These are phyloP conservation scores for Darevskia mixta DNA, from an alignment of 2,797 vertebrate species.

Conservation along the genomic window DNA sequence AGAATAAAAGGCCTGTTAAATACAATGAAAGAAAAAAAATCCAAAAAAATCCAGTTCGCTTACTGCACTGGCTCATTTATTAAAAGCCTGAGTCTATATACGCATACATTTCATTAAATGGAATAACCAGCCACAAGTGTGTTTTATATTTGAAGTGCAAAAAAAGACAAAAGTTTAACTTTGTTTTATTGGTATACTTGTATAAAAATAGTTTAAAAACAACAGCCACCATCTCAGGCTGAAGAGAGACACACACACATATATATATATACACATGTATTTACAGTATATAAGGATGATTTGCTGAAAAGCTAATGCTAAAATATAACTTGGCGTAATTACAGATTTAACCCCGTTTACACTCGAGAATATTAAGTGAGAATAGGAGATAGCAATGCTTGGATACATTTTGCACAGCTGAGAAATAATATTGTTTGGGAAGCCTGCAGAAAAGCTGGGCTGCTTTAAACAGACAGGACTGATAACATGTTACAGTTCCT, in stretches of 20 bases:
- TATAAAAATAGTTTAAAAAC: constrained; percentile 16
- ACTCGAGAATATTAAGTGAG: not conserved
- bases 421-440: not conserved
- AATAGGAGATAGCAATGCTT: not conserved
- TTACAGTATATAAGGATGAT: not conserved
- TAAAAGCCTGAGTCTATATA: constrained; percentile 42
- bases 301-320: constrained; percentile 11
- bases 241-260: not conserved
- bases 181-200: not conserved
- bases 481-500: not conserved
- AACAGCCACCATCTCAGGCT: constrained; percentile 3
- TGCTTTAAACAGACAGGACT: not conserved
- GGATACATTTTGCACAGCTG: not conserved
- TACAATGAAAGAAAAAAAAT: constrained; percentile 50
- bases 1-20: constrained; percentile 35
- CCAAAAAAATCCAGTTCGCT: constrained; percentile 37
- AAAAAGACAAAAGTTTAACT: constrained; percentile 1
- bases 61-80: constrained; percentile 33
- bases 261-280: no score
- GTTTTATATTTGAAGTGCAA: constrained; percentile 30
- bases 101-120: constrained; percentile 56
- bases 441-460: not conserved
- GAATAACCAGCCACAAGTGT: constrained; percentile 22
- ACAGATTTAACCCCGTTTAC: not conserved
- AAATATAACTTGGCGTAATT: not conserved